These are phyloP conservation scores for Perca schrenkii DNA, from an alignment of 2,113 vertebrate genomes.

Conservation along the genomic window DNA sequence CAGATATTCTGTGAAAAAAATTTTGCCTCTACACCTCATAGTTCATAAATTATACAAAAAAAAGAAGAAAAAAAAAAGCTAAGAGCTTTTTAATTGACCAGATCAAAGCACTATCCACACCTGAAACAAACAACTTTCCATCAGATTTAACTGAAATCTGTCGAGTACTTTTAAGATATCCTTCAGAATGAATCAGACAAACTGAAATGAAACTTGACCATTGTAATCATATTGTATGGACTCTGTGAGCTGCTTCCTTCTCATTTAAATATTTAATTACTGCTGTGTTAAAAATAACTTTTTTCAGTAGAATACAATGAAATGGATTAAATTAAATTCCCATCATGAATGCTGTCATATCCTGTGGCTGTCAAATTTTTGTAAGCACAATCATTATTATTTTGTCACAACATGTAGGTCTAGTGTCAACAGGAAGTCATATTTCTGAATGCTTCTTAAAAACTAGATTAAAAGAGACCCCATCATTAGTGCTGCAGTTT, in stretches of 20 bases:
- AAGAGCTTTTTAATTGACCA: neutral
- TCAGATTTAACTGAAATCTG: neutral
- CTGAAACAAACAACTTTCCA: neutral
- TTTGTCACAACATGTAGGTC: neutral
- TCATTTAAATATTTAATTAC: constrained; percentile 45
- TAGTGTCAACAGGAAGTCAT: neutral
- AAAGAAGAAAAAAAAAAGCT: neutral
- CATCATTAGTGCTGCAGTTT: constrained; percentile 3
- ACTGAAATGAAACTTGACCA: neutral
- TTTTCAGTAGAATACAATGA: constrained; percentile 17
- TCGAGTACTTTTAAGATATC: neutral
- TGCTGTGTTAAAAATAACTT: constrained; percentile 23
- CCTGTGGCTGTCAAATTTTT: constrained; percentile 4
- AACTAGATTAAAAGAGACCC: constrained; percentile 14
- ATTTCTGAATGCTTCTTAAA: neutral
- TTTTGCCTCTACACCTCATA: neutral
- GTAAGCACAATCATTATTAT: neutral
- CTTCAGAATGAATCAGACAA: neutral
- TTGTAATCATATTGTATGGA: neutral
- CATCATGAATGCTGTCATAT: constrained; percentile 17
- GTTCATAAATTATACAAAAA: neutral
- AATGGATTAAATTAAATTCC: constrained; percentile 17
- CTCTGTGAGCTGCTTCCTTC: constrained; percentile 1
- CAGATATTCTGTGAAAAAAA: no score
- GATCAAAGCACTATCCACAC: neutral